Conservation (phyloP, 2,113 vertebrate species). For the Salvelinus namaycush region DNA sequence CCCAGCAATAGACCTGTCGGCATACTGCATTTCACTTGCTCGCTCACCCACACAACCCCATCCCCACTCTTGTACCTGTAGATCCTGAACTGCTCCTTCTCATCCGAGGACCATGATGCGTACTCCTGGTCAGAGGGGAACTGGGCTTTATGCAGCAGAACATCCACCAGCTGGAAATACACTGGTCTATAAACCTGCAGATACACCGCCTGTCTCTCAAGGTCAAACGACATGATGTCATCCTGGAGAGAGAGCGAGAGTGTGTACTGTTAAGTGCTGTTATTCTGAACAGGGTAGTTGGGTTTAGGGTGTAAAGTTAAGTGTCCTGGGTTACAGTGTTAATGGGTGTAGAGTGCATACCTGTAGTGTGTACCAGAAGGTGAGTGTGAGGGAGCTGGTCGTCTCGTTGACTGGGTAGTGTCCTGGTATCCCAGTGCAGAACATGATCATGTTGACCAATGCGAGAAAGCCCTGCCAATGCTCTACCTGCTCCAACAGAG, state of each 20-base stretch:
- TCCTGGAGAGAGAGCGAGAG: conserved; percentile 74
- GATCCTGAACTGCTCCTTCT: conserved; percentile 98
- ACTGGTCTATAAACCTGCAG: conserved; percentile 97
- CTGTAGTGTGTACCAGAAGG: conserved; percentile 90
- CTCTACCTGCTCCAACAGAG: conserved; percentile 94
- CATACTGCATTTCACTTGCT: neutral
- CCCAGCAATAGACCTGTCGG: conserved; percentile 49
- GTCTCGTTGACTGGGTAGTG: conserved; percentile 99
- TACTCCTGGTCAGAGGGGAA: conserved; percentile 96
- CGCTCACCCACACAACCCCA: too few relatives aligned
- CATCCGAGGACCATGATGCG: conserved; percentile 93
- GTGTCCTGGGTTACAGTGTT: too few relatives aligned
- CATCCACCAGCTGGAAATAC: conserved; percentile 98
- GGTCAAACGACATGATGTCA: conserved; percentile 95
- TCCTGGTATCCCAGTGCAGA: conserved; percentile 97
- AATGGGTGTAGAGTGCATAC: neutral
- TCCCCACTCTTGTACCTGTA: conserved; percentile 82
- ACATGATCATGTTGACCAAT: conserved; percentile 99
- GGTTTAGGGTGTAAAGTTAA: too few relatives aligned
- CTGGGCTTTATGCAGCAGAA: conserved; percentile 96
- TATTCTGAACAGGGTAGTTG: too few relatives aligned
- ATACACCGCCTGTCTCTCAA: conserved; percentile 91
- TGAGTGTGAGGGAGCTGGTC: conserved; percentile 96
- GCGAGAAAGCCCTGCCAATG: conserved; percentile 98
- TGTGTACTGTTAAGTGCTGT: too few relatives aligned